Evolutionary conservation across 2,113 vertebrate species (phyloP).

Genomic region (Sarotherodon lohbergeri): DNA sequence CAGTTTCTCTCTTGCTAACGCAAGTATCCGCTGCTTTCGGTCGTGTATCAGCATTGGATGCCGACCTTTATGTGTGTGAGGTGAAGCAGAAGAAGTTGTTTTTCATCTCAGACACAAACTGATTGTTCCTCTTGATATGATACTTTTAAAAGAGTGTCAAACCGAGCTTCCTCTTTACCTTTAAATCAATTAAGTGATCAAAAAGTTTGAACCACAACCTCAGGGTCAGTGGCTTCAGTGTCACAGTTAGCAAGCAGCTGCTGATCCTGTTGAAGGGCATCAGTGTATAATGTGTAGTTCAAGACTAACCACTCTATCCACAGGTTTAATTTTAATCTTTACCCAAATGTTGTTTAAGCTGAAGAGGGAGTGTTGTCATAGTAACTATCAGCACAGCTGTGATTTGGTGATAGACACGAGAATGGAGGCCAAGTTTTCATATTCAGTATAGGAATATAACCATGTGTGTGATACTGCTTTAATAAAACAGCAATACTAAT

Average conservation of each 20-base stretch:
- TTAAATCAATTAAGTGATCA: not conserved
- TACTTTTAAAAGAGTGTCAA: not conserved
- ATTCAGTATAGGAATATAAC: not conserved
- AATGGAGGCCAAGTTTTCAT: not conserved
- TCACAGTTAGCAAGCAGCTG: slow-evolving; percentile 5
- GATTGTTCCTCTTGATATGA: not conserved
- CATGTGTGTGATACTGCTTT: not conserved
- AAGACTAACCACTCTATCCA: not conserved
- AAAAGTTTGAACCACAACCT: not conserved
- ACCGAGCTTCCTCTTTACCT: not conserved
- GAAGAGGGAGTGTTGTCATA: not conserved
- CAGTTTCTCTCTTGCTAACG: not conserved
- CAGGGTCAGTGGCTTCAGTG: not conserved
- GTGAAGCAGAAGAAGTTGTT: not conserved
- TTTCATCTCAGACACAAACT: not conserved
- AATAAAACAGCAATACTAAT: not conserved
- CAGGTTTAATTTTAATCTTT: not conserved
- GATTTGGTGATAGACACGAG: not conserved
- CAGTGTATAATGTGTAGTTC: not conserved
- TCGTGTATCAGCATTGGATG: not conserved
- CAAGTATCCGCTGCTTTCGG: not conserved
- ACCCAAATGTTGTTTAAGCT: not conserved
- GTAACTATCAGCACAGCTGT: not conserved
- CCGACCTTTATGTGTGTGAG: not conserved
- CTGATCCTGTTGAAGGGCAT: not conserved